phyloP scores from a whole-genome alignment of 53 echinoderm and acorn worm species.

The Patiria pectinifera region DNA sequence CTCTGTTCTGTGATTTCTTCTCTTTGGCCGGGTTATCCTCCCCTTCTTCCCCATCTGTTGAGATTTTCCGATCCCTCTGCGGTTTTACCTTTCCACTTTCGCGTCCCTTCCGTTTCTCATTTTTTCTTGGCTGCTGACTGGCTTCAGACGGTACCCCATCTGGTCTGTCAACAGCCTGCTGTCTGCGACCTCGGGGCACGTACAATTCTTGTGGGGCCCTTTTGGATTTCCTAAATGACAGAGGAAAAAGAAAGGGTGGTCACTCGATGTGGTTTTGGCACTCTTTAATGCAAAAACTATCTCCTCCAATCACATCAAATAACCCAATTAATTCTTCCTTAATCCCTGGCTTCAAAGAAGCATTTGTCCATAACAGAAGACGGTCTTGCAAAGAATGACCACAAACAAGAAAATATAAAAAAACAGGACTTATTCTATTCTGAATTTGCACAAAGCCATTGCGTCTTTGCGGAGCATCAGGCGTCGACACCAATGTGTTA shows the following conservation, averaged over 20 bases:
- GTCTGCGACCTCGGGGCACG: constrained; percentile 73
- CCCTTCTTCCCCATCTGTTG: constrained; percentile 28
- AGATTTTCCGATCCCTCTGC: constrained; percentile 23
- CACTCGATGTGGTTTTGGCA: neutral
- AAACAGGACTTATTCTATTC: neutral
- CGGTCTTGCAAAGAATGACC: too few relatives aligned
- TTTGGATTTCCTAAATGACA: constrained; percentile 58
- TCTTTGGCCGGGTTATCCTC: constrained; percentile 8
- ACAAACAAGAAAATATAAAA: neutral
- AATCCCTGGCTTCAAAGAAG: too few relatives aligned
- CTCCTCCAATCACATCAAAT: too few relatives aligned
- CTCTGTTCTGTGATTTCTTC: constrained; percentile 28
- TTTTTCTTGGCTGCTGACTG: constrained; percentile 20
- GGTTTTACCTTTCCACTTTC: constrained; percentile 34
- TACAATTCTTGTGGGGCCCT: constrained; percentile 89
- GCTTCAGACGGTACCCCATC: constrained; percentile 9
- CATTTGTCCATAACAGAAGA: too few relatives aligned
- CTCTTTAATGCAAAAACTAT: neutral
- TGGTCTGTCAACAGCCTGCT: constrained; percentile 35
- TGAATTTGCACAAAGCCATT: too few relatives aligned
- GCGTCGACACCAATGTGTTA: too few relatives aligned
- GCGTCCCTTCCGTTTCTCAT: constrained; percentile 33
- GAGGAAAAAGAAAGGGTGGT: neutral
- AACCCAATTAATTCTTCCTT: too few relatives aligned
- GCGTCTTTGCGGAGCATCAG: too few relatives aligned